Conservation (phyloP, 2,113 vertebrate species). For the Alces alces region DNA sequence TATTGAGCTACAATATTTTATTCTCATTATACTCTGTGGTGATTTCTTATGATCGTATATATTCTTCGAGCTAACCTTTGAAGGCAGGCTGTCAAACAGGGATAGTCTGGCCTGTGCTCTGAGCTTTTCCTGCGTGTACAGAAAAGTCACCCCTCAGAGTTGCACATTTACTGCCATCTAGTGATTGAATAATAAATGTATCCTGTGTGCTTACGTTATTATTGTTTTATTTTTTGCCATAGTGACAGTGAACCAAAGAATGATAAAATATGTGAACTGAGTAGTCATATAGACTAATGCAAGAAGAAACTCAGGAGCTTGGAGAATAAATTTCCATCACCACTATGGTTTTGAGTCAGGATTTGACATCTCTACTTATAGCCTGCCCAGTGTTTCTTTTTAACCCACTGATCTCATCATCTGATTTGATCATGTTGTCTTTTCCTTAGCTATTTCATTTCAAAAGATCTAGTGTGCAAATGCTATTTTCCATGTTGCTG, state of each 20-base stretch:
- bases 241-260: neutral
- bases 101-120: constrained; percentile 10
- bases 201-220: neutral
- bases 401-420: neutral
- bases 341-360: neutral
- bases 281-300: neutral
- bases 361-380: neutral
- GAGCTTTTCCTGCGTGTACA: neutral
- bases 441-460: neutral
- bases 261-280: neutral
- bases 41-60: constrained; percentile 45
- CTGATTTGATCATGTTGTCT: neutral
- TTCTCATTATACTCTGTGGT: constrained; percentile 15
- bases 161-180: constrained; percentile 82
- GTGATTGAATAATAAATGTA: constrained; percentile 28
- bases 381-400: neutral
- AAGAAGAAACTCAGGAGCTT: neutral
- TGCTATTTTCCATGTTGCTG: neutral
- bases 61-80: constrained; percentile 66
- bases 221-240: neutral
- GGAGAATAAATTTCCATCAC: neutral
- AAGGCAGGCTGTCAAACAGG: constrained; percentile 55
- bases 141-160: neutral
- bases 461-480: neutral
- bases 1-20: neutral